A percentile compares a stretch with the other conserved stretches of the same genome.
Conservation (phyloP, 2,888 invertebrate genomes). For the Drosophila meridionalis region DNA sequence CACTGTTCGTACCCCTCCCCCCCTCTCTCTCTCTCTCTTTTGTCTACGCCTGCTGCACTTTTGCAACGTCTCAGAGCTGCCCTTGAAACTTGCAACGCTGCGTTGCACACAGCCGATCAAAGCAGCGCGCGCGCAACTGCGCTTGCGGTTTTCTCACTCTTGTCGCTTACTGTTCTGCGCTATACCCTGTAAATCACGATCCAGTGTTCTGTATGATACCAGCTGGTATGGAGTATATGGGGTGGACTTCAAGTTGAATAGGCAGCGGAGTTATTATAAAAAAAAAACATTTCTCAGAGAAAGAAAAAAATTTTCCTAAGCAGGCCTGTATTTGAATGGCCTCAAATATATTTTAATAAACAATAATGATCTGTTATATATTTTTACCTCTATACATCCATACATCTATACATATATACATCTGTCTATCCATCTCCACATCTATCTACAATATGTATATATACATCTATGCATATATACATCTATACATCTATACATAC, state of each 20-base stretch:
- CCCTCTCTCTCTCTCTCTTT: not conserved
- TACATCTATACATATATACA: not conserved
- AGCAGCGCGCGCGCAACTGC: not conserved
- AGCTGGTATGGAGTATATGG: too few relatives aligned
- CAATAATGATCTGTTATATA: not conserved
- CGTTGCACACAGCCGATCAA: slow-evolving; percentile 47
- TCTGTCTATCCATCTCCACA: not conserved
- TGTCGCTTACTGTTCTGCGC: not conserved
- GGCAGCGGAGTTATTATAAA: too few relatives aligned
- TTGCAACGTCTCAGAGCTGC: slow-evolving; percentile 31
- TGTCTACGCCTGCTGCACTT: slow-evolving; percentile 31
- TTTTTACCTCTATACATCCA: not conserved
- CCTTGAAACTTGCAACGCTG: slow-evolving; percentile 53
- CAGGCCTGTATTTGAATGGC: too few relatives aligned
- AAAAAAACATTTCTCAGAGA: too few relatives aligned
- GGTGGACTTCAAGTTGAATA: too few relatives aligned
- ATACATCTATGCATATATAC: not conserved
- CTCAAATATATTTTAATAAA: too few relatives aligned
- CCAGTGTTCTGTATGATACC: too few relatives aligned
- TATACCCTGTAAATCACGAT: slow-evolving; percentile 10
- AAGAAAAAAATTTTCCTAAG: too few relatives aligned
- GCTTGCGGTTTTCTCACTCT: slow-evolving; percentile 13
- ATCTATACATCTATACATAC: not conserved
- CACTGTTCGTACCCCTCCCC: not conserved
- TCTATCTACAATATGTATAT: not conserved